Conservation (phyloP, 2,113 vertebrate genomes). For the Neogobius melanostomus region DNA sequence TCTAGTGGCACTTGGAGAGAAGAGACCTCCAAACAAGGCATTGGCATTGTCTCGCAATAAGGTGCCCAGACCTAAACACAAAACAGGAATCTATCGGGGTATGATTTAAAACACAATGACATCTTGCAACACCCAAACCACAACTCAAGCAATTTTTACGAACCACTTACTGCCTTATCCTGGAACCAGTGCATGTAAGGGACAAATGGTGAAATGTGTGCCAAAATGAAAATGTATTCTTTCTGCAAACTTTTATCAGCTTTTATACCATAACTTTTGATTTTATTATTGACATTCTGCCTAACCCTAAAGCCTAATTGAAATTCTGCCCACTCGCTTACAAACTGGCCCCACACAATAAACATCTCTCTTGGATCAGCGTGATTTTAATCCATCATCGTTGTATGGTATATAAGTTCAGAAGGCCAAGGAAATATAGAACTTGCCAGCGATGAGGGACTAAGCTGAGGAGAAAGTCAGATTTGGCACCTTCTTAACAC, state of each 20-base stretch:
- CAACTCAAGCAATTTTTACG: background rate
- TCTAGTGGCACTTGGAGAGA: background rate
- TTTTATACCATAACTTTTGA: no score
- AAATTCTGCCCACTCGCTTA: no score
- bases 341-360: no score
- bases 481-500: background rate
- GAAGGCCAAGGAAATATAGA: constrained; percentile 33
- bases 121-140: background rate
- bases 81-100: no score
- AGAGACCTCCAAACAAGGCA: background rate
- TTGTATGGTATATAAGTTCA: background rate
- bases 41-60: background rate
- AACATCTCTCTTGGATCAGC: no score
- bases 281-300: no score
- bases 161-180: background rate
- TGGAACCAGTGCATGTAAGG: no score
- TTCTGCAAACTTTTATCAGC: no score
- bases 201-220: no score
- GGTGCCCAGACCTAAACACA: background rate
- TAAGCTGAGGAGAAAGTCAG: background rate
- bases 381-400: background rate
- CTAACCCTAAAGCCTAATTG: no score
- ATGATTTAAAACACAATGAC: no score
- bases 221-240: no score
- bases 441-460: constrained; percentile 8